phyloP scores from a whole-genome alignment of 2,888 invertebrate genomes.

The Parelbella ahira region DNA sequence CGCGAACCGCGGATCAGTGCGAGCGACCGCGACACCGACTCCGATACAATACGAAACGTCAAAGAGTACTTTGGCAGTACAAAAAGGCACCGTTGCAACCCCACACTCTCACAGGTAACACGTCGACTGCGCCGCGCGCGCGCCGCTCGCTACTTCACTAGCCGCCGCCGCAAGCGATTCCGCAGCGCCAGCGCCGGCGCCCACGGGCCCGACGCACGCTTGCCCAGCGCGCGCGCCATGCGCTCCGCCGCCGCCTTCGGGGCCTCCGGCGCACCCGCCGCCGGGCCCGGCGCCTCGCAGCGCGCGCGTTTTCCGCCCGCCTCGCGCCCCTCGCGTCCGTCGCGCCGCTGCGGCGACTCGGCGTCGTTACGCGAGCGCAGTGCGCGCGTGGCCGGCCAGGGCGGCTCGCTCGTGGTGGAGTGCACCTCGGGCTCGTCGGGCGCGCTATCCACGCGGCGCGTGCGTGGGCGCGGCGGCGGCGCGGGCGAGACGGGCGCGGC shows the following conservation, averaged over 20 bases:
- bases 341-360: slow-evolving; percentile 29
- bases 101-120: slow-evolving; percentile 42
- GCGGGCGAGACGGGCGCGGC: slow-evolving; percentile 44
- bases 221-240: slow-evolving; percentile 37
- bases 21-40: slow-evolving; percentile 31
- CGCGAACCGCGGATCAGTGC: slow-evolving; percentile 33
- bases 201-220: slow-evolving; percentile 50
- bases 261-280: slow-evolving; percentile 28
- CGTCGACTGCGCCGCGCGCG: slow-evolving; percentile 14
- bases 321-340: slow-evolving; percentile 13
- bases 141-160: slow-evolving; percentile 55
- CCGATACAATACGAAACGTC: slow-evolving; percentile 38
- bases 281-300: slow-evolving; percentile 45
- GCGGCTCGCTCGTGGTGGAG: slow-evolving; percentile 48
- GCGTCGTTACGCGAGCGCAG: slow-evolving; percentile 41
- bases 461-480: slow-evolving; percentile 37
- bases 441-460: slow-evolving; percentile 43
- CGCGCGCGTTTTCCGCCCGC: slow-evolving; percentile 36
- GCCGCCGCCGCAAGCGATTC: slow-evolving; percentile 64
- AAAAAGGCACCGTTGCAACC: slow-evolving; percentile 49
- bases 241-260: slow-evolving; percentile 30
- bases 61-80: slow-evolving; percentile 53
- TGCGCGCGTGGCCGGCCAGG: slow-evolving; percentile 34
- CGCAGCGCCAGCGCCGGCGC: slow-evolving; percentile 64
- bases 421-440: slow-evolving; percentile 46